Conservation (phyloP, 2,113 vertebrate genomes). For the Cyprinus carpio region DNA sequence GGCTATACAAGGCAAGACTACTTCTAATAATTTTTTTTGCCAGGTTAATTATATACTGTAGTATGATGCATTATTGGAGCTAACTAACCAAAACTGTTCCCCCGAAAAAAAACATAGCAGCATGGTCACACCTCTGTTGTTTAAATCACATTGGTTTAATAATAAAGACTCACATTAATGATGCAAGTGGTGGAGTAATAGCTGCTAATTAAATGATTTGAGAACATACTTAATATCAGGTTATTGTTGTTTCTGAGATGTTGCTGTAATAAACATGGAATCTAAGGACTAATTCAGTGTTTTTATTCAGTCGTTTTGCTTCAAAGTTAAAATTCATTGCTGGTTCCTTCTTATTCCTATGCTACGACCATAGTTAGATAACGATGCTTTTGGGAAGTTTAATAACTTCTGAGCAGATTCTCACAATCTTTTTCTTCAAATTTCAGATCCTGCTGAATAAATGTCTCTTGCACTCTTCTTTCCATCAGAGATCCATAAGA, state of each 20-base stretch:
- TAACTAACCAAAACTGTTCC: not conserved
- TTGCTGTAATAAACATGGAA: not conserved
- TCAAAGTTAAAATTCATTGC: not conserved
- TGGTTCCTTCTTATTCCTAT: not conserved
- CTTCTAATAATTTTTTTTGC: not conserved
- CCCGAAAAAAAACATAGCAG: not conserved
- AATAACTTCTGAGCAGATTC: not conserved
- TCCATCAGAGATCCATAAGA: conserved; percentile 85
- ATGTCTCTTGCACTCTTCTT: not conserved
- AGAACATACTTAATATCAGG: not conserved
- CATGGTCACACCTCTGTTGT: not conserved
- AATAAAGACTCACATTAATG: not conserved
- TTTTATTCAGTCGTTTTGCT: not conserved
- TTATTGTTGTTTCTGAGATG: not conserved
- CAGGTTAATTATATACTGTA: not conserved
- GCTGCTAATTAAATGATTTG: not conserved
- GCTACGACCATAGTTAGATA: not conserved
- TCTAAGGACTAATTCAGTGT: not conserved
- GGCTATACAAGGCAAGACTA: not conserved
- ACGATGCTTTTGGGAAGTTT: not conserved
- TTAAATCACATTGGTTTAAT: not conserved
- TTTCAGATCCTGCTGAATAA: not conserved
- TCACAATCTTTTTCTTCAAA: not conserved
- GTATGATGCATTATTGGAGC: not conserved
- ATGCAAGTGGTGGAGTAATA: not conserved